Evolutionary conservation across 2,888 invertebrate genomes (phyloP), one percentile per base, ranked within the genome.

Genomic region (Punctoribates punctum): DNA sequence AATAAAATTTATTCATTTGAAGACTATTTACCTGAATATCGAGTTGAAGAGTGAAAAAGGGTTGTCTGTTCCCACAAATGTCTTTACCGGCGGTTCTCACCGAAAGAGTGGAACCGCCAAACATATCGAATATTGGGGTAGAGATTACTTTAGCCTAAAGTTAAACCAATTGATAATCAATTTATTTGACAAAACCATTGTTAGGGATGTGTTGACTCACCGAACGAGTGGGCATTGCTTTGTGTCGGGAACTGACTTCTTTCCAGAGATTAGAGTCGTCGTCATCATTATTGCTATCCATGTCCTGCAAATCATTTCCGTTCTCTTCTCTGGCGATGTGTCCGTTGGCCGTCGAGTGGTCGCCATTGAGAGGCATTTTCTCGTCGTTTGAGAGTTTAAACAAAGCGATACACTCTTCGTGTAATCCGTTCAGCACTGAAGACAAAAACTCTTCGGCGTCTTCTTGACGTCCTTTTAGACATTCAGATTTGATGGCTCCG

Each of bases 361-460:
- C 82, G 83, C 88, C 89, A 87, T 90, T 89, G 90, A 90, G 90
- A 80, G 89, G 88, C 88, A 82, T 87, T 87, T 79, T 88, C 88
- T 75, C 89, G 89, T 81, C 87, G 87, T 79, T 88, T 88, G 4
- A 79, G 73, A 65, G 78, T 51, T 67, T 72, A 60, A 51, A 83
- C 82, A 93, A 91, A 87, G 94, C 93, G 2, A 94, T 87, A 94
- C 97, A 96, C 86, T 98, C 97, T 84, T 97, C 97, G 83, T 96
- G 96, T 76, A 97, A 88, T 34, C 93, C 93, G 85, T 96, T 97
- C 29, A 98, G 87, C 78, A 97, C 87, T 83, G 92, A 94, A 9
- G 94, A 92, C 1, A 97, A 88, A 85, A 97, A 96, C 84, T 98
- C 97, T 84, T 98, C 97, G 0, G 97, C 97, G 85, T 98, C 97